Evolutionary conservation across 1,140 invertebrate genomes (phyloP), one percentile per base, ranked within the genome.

Genomic region (Drosophila lini): DNA sequence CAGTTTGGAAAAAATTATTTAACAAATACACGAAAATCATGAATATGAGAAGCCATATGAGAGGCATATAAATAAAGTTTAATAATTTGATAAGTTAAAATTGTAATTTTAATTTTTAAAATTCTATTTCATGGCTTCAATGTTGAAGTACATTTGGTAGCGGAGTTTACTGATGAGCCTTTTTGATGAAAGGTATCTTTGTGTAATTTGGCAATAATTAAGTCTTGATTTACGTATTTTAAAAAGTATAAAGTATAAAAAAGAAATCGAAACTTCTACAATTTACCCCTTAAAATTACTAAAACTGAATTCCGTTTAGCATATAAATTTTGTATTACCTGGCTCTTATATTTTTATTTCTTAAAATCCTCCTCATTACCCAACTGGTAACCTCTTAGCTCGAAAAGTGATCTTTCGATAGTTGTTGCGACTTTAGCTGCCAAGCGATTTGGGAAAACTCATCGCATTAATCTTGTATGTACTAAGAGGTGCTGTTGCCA

Each of bases 401-500:
- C 13, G 19, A 22, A 15, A 53, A 53, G 2, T 8, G 16, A 36
- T 52, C 48, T 15, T 19, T 53, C 6, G 11, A 31, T 31, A 19
- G 11, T 19, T 19, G 5, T 53, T 34, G 0, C 9, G 36, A 3
- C 22, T 62, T 40, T 6, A 59, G 31, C 25, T 60, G 28, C 10
- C 3, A 8, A 9, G 22, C n/a, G 28, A 63, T 63, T 63, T 59
- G 5, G 25, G 6, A 10, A 0, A 11, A 41, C 13, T 41, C 5
- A 13, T 63, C 16, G 19, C 16, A 19, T 58, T 32, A 60, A 32
- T 41, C 28, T 32, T 59, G 10, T 9, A 34, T 69, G 15, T 13
- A 44, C 42, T 62, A 31, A 65, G 36, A 41, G 38, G n/a, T 41
- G 19, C 3, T 68, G 28, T 34, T 42, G 6, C 60, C 11, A 19